Base-by-base conservation (phyloP, 2,797 vertebrate species). In the Tadarida brasiliensis region DNA sequence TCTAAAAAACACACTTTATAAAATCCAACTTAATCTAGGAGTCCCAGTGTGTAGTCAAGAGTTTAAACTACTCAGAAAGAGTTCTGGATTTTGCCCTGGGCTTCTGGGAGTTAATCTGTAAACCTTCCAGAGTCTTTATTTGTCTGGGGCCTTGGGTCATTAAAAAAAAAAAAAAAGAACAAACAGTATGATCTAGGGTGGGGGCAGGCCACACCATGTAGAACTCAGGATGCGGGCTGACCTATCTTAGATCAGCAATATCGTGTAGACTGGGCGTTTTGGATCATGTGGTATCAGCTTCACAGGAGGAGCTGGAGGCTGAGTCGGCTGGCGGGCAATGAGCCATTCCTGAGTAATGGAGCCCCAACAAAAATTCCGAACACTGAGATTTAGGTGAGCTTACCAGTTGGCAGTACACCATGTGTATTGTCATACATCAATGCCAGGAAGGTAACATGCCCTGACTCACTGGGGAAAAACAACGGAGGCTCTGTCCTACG, bases 61-160 rank as follows among this genome's bases (percentile, higher is more conserved):
- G 82, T 80, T 91, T 94, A 96, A 93, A 22, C 30, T 90, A 83
- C 22, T 80, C 33, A 90, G 54, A 71, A 78, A 77, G n/a, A 93
- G 47, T 54, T 56, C 16, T 77, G 12, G 68, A 82, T 71, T 95
- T 80, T 89, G 86, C 49, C 67, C 93, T 70, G 56, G 14, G 67
- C 51, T 94, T 70, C 65, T 81, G 35, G 47, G 71, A 77, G 56
- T 76, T 91, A n/a, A 90, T 49, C 30, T 71, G 78, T 85, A 56
- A 54, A 35, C 28, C 54, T 80, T 56, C 57, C 8, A 59, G 59
- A 82, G 24, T 82, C 87, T 95, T 89, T 94, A 76, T 84, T 91
- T 77, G 54, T 47, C 35, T 85, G 12, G 63, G 20, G 35, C 85
- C 68, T 87, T 84, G 22, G 47, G 49, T 94, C 65, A 91, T 2